Base-by-base conservation (phyloP, 2,888 invertebrate species). In the Ceriagrion tenellum region DNA sequence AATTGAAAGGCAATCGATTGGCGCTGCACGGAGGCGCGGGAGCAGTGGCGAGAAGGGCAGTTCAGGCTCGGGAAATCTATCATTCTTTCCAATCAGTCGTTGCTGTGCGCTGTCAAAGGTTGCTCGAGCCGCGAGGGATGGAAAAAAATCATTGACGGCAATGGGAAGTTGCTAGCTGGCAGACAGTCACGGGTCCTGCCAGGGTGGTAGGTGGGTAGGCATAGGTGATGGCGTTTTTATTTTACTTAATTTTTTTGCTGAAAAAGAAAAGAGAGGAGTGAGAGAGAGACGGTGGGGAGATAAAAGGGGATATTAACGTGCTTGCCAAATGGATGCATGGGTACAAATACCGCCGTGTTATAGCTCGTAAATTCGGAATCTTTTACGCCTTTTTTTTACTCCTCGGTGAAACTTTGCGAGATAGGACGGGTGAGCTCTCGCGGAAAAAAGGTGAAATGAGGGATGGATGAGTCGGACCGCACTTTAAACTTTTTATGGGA, bases 1-100 rank as follows among this genome's bases (percentile, higher is more conserved):
- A 95, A 95, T 95, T 89, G 74, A 95, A 95, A 88, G 88, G 55
- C 81, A 81, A 95, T 91, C 91, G 91, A 91, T 91, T 63, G n/a
- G n/a, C 81, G 18, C 40, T 26, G 63, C 16, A 3, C n/a, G 59
- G 59, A 40, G 40, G 35, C 12, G n/a, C 26, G 23, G 63, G 12
- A 90, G 8, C n/a, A 47, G 30, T 55, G 63, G 40, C n/a, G 90
- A 30, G 59, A 91, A 20, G 59, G 59, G 35, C 10, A 63, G 13
- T 23, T 69, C 6, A 20, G 20, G 91, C 59, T 4, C 12, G 59
- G 59, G 40, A 18, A 35, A 89, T 89, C 89, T 89, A 89, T 89
- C 89, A 89, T 59, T 91, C 59, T 59, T 91, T 59, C 59, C 91
- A 91, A 91, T 91, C 91, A 91, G 91, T 91, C 56, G 35, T 81